A percentile compares a stretch with the other conserved stretches of the same genome.
Evolutionary conservation across 2,113 vertebrate species (phyloP).

Genomic region (Carollia perspicillata): DNA sequence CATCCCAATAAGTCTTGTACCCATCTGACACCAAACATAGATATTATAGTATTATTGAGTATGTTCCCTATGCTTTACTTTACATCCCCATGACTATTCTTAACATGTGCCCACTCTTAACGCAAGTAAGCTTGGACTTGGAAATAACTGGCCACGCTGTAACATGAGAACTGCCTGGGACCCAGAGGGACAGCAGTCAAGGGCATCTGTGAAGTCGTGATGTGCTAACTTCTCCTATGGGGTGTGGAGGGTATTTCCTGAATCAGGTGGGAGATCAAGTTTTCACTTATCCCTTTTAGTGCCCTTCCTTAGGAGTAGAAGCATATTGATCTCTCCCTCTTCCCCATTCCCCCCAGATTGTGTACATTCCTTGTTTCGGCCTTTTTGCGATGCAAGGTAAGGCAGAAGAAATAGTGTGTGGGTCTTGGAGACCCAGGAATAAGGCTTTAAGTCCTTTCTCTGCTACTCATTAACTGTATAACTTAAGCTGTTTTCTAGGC

Average conservation of each 20-base stretch:
- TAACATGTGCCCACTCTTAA: slow-evolving; percentile 36
- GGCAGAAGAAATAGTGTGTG: background rate
- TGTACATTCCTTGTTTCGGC: background rate
- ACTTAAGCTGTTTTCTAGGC: background rate
- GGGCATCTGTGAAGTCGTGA: background rate
- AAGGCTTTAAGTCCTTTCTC: background rate
- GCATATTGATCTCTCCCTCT: background rate
- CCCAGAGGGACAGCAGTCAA: background rate
- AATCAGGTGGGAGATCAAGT: background rate
- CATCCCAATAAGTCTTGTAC: background rate
- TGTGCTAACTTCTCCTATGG: background rate
- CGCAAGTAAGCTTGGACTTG: slow-evolving; percentile 27
- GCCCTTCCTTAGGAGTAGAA: background rate
- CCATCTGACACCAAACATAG: background rate
- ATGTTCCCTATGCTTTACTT: background rate
- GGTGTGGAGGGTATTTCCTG: background rate
- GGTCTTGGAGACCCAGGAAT: background rate
- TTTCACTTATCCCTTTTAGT: background rate
- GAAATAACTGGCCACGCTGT: slow-evolving; percentile 30
- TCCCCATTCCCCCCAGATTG: background rate
- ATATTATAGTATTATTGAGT: background rate
- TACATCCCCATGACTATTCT: background rate
- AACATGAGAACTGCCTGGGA: background rate
- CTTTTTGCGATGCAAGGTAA: background rate
- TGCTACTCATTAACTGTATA: background rate